Conservation (phyloP, 2,888 invertebrate genomes). For the Smittia aterrima region DNA sequence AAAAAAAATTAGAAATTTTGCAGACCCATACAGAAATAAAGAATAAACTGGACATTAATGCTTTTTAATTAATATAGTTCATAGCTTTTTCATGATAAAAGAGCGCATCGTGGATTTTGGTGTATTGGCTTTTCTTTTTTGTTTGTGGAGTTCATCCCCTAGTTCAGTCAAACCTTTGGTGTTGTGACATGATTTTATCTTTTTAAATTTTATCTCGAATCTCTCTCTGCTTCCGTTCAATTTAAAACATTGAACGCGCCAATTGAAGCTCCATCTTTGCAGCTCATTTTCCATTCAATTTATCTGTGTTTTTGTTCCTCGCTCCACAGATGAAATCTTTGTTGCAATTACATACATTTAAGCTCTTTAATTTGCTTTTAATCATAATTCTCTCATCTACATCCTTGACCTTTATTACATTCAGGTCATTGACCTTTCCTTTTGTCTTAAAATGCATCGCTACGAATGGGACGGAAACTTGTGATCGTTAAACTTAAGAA, state of each 20-base stretch:
- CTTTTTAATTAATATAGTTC: background rate
- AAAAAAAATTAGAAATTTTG: background rate
- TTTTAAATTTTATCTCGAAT: background rate
- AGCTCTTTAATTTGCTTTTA: conserved; percentile 2
- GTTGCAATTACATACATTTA: background rate
- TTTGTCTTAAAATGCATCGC: conserved; percentile 25
- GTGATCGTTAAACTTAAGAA: background rate
- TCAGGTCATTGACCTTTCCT: too few relatives aligned
- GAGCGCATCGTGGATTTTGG: background rate
- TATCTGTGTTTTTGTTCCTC: background rate
- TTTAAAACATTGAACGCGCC: background rate
- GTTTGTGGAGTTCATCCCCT: background rate
- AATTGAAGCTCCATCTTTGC: background rate
- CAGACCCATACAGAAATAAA: conserved; percentile 5
- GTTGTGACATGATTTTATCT: too few relatives aligned
- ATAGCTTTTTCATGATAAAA: background rate
- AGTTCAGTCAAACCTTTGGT: background rate
- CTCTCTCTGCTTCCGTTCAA: background rate
- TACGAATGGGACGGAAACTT: conserved; percentile 10
- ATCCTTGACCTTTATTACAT: conserved; percentile 24
- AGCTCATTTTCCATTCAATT: background rate
- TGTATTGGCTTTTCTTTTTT: background rate
- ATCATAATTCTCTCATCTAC: conserved; percentile 18
- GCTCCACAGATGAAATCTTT: background rate
- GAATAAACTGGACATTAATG: background rate